A percentile compares a stretch with the other conserved stretches of the same genome.
Conservation (phyloP, 2,888 invertebrate species). For the Coecobrya sp. region DNA sequence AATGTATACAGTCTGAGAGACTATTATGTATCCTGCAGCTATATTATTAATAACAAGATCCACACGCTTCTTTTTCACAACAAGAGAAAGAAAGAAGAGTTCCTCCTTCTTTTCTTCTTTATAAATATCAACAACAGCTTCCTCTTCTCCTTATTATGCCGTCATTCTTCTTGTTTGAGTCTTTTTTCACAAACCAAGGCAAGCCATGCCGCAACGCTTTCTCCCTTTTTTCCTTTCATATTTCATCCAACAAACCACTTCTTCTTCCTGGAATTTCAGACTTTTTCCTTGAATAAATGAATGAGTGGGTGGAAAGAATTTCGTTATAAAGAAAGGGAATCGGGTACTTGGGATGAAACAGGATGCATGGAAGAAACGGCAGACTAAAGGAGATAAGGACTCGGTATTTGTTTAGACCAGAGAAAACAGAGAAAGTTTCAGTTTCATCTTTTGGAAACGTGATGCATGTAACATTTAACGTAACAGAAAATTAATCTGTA, state of each 20-base stretch:
- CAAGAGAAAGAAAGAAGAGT: not conserved
- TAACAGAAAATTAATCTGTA: too few species aligned
- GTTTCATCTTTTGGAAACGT: too few species aligned
- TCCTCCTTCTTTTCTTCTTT: not conserved
- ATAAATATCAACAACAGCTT: slow-evolving; percentile 7
- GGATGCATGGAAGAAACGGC: not conserved
- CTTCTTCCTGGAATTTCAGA: not conserved
- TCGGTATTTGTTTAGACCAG: too few species aligned
- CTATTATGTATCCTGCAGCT: not conserved
- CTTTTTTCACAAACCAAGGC: too few species aligned
- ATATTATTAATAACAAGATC: not conserved
- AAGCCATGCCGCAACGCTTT: not conserved
- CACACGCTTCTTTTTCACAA: not conserved
- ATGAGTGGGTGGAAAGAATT: not conserved
- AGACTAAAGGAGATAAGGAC: not conserved
- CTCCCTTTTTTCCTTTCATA: not conserved
- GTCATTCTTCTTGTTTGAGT: slow-evolving; percentile 3
- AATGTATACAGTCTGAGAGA: not conserved
- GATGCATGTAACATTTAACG: too few species aligned
- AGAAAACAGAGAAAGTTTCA: too few species aligned
- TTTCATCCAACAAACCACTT: not conserved
- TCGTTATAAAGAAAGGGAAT: not conserved
- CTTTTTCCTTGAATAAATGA: not conserved
- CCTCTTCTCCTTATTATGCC: slow-evolving; percentile 1
- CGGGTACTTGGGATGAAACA: not conserved